Percentiles rank a stretch among this genome's conserved stretches.
Evolutionary conservation across 2,888 invertebrate genomes (phyloP).

Genomic region (Polydrusus tereticollis): DNA sequence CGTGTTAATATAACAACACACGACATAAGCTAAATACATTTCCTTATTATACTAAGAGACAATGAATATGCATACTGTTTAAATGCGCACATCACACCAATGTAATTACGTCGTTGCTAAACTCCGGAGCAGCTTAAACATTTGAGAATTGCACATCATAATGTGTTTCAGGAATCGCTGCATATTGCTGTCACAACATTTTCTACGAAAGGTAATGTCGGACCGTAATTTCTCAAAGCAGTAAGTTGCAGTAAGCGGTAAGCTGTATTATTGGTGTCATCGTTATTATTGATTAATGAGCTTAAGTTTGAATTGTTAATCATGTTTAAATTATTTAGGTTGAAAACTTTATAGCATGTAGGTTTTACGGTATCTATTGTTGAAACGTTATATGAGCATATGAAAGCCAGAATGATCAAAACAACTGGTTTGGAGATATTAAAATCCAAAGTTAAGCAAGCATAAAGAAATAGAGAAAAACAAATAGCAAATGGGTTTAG

Average conservation of each 20-base stretch:
- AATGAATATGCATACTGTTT: neutral
- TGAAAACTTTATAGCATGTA: too few relatives aligned
- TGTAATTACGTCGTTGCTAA: neutral
- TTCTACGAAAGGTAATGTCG: neutral
- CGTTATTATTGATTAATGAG: neutral
- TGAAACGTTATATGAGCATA: too few relatives aligned
- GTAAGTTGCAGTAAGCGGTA: neutral
- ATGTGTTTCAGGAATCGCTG: neutral
- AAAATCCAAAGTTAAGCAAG: too few relatives aligned
- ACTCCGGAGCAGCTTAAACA: neutral
- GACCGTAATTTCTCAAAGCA: neutral
- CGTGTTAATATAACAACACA: too few relatives aligned
- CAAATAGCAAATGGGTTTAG: too few relatives aligned
- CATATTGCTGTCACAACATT: neutral
- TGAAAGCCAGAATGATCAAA: too few relatives aligned
- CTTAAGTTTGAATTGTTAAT: neutral
- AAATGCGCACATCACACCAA: neutral
- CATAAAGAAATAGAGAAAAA: too few relatives aligned
- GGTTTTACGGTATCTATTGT: too few relatives aligned
- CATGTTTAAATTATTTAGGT: too few relatives aligned
- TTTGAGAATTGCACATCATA: neutral
- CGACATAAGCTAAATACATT: too few relatives aligned
- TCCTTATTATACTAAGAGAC: neutral
- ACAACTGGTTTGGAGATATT: too few relatives aligned
- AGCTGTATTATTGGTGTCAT: neutral